Conservation (phyloP, 2,797 vertebrate species). For the Coreius guichenoti region DNA sequence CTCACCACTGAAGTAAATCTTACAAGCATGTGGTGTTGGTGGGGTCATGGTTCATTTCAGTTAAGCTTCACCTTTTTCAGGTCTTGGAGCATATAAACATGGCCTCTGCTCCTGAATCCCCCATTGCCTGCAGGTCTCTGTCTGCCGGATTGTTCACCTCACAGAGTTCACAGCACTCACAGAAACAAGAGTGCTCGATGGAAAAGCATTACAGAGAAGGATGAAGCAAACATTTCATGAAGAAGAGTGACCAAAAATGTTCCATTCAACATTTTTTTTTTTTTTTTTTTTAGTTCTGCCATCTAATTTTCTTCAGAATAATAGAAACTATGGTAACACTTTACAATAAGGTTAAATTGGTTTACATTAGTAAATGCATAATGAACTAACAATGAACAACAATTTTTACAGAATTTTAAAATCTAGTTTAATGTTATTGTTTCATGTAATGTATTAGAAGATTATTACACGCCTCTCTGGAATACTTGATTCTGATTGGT, state of each 20-base stretch:
- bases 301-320: too few species aligned
- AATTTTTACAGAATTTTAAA: background rate
- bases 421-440: background rate
- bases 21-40: conserved; percentile 15
- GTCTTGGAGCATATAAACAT: conserved; percentile 44
- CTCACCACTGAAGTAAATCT: conserved; percentile 52
- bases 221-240: background rate
- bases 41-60: conserved; percentile 45
- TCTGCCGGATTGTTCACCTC: background rate
- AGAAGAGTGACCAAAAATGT: conserved; percentile 17
- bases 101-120: conserved; percentile 23
- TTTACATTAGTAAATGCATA: background rate
- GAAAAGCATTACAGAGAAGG: background rate
- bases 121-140: conserved; percentile 17
- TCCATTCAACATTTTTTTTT: background rate
- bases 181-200: background rate
- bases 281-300: too few species aligned
- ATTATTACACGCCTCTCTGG: background rate
- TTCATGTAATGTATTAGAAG: background rate
- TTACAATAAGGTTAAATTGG: background rate
- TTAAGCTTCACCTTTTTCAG: conserved; percentile 17
- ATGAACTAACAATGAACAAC: background rate
- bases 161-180: background rate
- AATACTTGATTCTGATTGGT: background rate
- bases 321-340: background rate